Conservation (phyloP, 2,888 invertebrate genomes). For the Sesia bembeciformis region DNA sequence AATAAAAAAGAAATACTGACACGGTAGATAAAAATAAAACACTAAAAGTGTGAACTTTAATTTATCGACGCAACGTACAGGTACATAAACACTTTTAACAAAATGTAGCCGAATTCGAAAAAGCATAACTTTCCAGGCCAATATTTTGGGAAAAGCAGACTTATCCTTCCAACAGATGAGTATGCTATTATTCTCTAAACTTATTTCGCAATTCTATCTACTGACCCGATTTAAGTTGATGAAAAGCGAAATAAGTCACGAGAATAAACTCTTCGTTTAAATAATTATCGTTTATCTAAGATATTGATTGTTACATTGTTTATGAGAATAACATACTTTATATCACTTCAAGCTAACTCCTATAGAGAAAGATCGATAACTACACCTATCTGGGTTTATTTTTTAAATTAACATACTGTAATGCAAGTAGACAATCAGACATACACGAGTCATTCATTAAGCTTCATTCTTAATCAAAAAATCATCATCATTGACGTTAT, state of each 20-base stretch:
- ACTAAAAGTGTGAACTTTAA: slow-evolving; percentile 16
- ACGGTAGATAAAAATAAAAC: background rate
- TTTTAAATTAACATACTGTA: background rate
- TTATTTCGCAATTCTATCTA: slow-evolving; percentile 32
- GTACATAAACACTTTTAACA: slow-evolving; percentile 39
- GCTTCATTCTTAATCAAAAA: background rate
- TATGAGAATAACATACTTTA: slow-evolving; percentile 44
- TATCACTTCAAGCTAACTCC: slow-evolving; percentile 49
- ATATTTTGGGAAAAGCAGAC: slow-evolving; percentile 42
- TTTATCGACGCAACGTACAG: slow-evolving; percentile 60
- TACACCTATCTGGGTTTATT: slow-evolving; percentile 33
- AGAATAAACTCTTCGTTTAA: background rate
- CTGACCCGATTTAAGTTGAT: slow-evolving; percentile 15
- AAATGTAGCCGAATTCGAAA: background rate
- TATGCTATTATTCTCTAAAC: slow-evolving; percentile 31
- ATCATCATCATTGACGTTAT: background rate
- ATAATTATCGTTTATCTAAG: slow-evolving; percentile 22
- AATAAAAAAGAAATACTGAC: background rate
- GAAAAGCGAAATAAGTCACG: slow-evolving; percentile 5
- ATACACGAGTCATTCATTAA: background rate
- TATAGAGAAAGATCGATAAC: slow-evolving; percentile 39
- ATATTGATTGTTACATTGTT: slow-evolving; percentile 41
- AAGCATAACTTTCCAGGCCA: slow-evolving; percentile 26
- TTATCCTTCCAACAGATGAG: slow-evolving; percentile 23
- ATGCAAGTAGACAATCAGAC: background rate